Conservation (phyloP, 2,797 vertebrate species). For the Sebastes minor region DNA sequence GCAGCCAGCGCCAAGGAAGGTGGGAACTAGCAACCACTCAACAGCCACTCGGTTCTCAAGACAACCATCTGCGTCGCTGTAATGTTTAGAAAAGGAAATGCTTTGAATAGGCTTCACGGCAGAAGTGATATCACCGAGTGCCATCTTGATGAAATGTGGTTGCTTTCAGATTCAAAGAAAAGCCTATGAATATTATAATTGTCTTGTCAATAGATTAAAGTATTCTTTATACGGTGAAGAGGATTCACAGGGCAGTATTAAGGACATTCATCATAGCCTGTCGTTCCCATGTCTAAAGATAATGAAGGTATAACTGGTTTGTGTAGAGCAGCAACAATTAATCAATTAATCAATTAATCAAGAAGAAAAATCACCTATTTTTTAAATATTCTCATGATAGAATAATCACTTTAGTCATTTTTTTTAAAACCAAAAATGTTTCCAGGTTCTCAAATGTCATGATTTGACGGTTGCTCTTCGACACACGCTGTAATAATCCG, state of each 20-base stretch:
- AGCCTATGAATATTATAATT: constrained; percentile 13
- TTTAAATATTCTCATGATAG: background rate
- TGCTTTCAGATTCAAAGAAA: constrained; percentile 17
- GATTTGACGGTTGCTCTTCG: background rate
- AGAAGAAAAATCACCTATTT: background rate
- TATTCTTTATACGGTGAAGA: constrained; percentile 17
- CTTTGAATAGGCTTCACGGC: constrained; percentile 21
- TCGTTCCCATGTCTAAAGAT: background rate
- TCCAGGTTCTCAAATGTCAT: background rate
- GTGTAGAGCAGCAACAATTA: background rate
- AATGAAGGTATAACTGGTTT: background rate
- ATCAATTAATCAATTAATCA: background rate
- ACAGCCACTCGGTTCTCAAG: constrained; percentile 21
- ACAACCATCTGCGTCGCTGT: constrained; percentile 13
- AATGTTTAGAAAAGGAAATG: constrained; percentile 23
- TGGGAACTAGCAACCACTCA: constrained; percentile 38
- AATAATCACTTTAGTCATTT: background rate
- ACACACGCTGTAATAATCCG: background rate
- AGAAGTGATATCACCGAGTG: constrained; percentile 4
- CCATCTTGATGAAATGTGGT: constrained; percentile 25
- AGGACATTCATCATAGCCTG: constrained; percentile 3
- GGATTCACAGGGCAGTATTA: constrained; percentile 5
- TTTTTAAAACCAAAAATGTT: background rate
- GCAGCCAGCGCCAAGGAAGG: constrained; percentile 39
- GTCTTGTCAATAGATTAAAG: constrained; percentile 9